Base-by-base conservation (phyloP, 2,888 invertebrate genomes). In the Eilema sororculum region DNA sequence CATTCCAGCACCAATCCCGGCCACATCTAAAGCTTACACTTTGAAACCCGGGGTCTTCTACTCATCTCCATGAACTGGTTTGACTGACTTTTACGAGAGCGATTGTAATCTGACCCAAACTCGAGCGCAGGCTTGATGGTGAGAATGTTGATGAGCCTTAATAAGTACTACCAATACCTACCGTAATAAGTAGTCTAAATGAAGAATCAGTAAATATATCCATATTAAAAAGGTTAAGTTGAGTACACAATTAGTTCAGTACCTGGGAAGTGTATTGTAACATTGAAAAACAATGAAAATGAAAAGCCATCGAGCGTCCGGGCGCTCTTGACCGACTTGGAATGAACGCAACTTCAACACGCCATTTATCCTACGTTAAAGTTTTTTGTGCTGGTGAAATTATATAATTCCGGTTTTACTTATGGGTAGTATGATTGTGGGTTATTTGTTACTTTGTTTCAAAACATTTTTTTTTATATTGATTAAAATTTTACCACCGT, bases 201-300 rank as follows among this genome's bases (percentile, higher is more conserved):
- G n/a, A n/a, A n/a, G n/a, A n/a, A n/a, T 46, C 46, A 46, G 16
- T 46, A 20, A 46, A 46, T 46, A 4, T 41, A 41, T 0, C 0
- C 5, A 41, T 16, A 13, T 37, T 37, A 6, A 64, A 64, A 13
- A 22, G 3, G 20, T 33, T 33, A 24, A 16, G 20, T 58, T 57
- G 33, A 10, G 20, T 37, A 64, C 30, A 58, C 67, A 63, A 78
- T 71, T 71, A 64, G 59, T 62, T 67, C 70, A 67, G 59, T 41
- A 64, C 41, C 25, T 58, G 30, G 10, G 60, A 61, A 65, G 37
- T 30, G 56, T 57, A n/a, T 30, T 64, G 58, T 71, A 75, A 77
- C 78, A 84, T 84, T 84, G 83, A 81, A 84, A 87, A 86, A 86
- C 82, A 85, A 86, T 83, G 83, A 86, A 86, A 87, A 84, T 87